Conservation (phyloP, 2,888 invertebrate species). For the Apotomis capreana region DNA sequence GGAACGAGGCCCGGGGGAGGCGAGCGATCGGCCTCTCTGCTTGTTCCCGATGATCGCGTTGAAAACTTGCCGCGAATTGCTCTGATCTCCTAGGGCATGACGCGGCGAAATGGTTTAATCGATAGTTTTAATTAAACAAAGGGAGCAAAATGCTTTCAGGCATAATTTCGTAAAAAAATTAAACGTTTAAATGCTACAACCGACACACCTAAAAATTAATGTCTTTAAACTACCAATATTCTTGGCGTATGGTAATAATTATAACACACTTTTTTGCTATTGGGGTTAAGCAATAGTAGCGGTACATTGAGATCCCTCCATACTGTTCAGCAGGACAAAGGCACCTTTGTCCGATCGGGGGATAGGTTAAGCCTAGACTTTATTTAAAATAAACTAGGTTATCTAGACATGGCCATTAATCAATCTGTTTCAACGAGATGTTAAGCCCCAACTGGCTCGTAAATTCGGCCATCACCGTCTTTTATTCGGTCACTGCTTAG, state of each 20-base stretch:
- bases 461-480: slow-evolving; percentile 37
- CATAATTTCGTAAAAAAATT: no score
- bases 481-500: slow-evolving; percentile 22
- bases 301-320: background rate
- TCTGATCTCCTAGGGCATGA: slow-evolving; percentile 33
- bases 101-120: slow-evolving; percentile 14
- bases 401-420: slow-evolving; percentile 37
- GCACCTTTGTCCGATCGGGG: background rate
- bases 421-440: slow-evolving; percentile 41
- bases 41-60: slow-evolving; percentile 49
- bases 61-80: slow-evolving; percentile 39
- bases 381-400: slow-evolving; percentile 40
- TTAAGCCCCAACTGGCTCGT: slow-evolving; percentile 37
- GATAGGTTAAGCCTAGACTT: slow-evolving; percentile 27
- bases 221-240: no score
- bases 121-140: slow-evolving; percentile 7
- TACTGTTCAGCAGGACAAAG: background rate
- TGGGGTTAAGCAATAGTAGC: no score
- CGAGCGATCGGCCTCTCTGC: slow-evolving; percentile 68
- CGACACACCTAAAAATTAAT: no score
- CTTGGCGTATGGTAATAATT: no score
- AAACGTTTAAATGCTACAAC: no score
- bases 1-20: slow-evolving; percentile 76
- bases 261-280: no score
- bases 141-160: background rate